phyloP scores from a whole-genome alignment of 1,140 invertebrate species.

The Danaus melanippus region DNA sequence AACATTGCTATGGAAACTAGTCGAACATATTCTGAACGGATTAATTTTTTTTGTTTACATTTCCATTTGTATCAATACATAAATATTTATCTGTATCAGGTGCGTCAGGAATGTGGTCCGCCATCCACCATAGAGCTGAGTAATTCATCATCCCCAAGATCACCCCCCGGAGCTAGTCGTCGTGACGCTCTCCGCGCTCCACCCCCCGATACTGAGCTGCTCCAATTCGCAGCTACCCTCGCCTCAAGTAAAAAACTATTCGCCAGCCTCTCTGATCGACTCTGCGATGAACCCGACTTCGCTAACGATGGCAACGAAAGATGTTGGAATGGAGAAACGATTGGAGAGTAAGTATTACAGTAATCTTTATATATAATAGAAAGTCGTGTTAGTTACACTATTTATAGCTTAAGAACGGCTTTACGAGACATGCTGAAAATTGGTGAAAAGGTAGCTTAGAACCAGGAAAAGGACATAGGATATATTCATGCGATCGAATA shows the following conservation, averaged over 20 bases:
- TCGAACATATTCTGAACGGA: no score
- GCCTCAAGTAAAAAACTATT: constrained; percentile 81
- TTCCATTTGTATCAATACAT: not conserved
- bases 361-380: no score
- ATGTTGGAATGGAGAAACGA: constrained; percentile 83
- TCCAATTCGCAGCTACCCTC: constrained; percentile 78
- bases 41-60: no score
- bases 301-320: constrained; percentile 73
- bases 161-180: constrained; percentile 33
- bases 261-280: constrained; percentile 75
- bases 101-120: constrained; percentile 71
- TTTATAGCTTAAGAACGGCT: no score
- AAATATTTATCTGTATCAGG: constrained; percentile 49
- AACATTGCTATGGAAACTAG: not conserved
- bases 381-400: no score
- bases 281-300: constrained; percentile 77
- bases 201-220: constrained; percentile 72
- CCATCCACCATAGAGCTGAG: constrained; percentile 51
- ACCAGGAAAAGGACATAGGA: no score
- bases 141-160: constrained; percentile 24
- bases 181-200: constrained; percentile 50
- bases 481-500: no score
- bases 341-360: constrained; percentile 80
- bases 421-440: no score
- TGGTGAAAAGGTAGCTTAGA: no score